These are phyloP conservation scores for Notamacropus eugenii DNA, from an alignment of 2,797 vertebrate species.

Conservation along the genomic window DNA sequence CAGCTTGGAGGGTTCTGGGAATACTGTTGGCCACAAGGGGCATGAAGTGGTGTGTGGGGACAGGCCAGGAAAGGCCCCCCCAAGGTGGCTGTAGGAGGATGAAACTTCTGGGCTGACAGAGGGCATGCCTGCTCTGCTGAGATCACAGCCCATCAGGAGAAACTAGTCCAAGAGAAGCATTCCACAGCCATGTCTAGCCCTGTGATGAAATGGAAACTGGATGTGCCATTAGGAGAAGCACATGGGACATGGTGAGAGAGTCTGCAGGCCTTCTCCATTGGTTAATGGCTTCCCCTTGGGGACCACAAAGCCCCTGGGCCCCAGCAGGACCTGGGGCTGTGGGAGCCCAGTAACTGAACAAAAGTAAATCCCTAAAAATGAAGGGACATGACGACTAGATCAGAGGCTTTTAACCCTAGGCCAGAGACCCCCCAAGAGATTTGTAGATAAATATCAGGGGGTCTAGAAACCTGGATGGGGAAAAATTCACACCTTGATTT, in stretches of 20 bases:
- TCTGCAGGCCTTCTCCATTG: not conserved
- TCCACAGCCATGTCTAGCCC: too few species aligned
- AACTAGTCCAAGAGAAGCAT: too few species aligned
- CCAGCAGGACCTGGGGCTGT: not conserved
- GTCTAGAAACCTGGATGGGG: not conserved
- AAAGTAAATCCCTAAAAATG: too few species aligned
- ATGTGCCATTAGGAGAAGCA: too few species aligned
- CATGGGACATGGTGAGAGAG: not conserved
- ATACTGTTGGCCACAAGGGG: not conserved
- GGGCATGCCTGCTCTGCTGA: too few species aligned
- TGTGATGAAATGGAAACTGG: not conserved
- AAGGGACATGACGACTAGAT: not conserved
- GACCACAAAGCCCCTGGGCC: not conserved
- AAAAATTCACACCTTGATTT: not conserved
- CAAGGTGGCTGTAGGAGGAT: not conserved
- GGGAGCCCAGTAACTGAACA: not conserved
- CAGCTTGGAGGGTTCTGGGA: conserved; percentile 48
- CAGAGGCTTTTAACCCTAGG: not conserved
- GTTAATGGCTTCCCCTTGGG: too few species aligned
- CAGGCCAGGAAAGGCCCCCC: not conserved
- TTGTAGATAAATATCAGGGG: not conserved
- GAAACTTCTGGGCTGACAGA: not conserved
- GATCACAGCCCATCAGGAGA: not conserved
- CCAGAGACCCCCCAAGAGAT: not conserved
- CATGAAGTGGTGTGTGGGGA: too few species aligned